Percentiles rank a stretch among this genome's conserved stretches.
Evolutionary conservation across 2,888 invertebrate genomes (phyloP).

Genomic region (Buathra laborator): DNA sequence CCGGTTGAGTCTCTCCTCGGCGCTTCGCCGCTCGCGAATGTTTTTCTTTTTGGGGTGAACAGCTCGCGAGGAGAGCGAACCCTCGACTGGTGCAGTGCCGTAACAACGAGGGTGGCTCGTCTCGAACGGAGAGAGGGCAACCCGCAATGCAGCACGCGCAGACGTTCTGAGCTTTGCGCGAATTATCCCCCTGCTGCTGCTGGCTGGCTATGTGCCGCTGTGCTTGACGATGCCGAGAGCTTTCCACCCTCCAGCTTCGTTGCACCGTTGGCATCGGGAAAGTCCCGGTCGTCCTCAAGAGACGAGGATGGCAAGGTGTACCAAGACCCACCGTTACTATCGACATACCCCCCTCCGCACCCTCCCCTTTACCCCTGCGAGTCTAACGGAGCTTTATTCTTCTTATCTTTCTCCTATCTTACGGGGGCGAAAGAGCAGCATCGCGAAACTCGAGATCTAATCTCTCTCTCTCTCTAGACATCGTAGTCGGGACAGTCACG

Average conservation of each 20-base stretch:
- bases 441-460: neutral
- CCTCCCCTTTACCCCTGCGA: neutral
- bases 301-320: neutral
- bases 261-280: neutral
- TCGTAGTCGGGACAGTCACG: neutral
- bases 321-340: neutral
- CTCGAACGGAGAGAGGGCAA: constrained; percentile 71
- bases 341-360: neutral
- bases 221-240: constrained; percentile 3
- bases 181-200: constrained; percentile 73
- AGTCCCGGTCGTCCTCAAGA: neutral
- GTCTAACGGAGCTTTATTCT: neutral
- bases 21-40: no score
- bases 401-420: neutral
- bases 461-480: neutral
- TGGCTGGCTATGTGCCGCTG: neutral
- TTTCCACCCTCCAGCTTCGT: constrained; percentile 6
- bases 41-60: constrained; percentile 2
- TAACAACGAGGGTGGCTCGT: constrained; percentile 71
- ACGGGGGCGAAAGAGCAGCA: neutral
- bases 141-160: constrained; percentile 82
- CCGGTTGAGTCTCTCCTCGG: no score
- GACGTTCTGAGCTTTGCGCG: constrained; percentile 78
- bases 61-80: constrained; percentile 64
- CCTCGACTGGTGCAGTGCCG: constrained; percentile 75